These are phyloP conservation scores for Microtus agrestis DNA, from an alignment of 2,797 vertebrate species.

Conservation along the genomic window DNA sequence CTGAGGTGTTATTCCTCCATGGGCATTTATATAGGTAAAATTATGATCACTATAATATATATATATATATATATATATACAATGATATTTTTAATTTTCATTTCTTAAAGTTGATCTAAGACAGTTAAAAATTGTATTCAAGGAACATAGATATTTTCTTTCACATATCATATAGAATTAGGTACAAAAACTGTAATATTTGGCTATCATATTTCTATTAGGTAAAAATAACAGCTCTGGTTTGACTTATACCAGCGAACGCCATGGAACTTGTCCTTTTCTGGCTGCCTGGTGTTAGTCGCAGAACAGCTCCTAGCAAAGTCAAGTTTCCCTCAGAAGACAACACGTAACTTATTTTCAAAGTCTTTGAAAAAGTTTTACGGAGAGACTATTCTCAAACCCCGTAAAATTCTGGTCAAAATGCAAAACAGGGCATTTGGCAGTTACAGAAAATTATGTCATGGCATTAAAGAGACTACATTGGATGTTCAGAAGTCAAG, in stretches of 20 bases:
- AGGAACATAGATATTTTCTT: constrained; percentile 77
- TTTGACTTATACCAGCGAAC: constrained; percentile 72
- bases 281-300: constrained; percentile 63
- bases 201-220: constrained; percentile 76
- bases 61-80: neutral
- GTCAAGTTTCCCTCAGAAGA: constrained; percentile 52
- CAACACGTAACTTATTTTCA: constrained; percentile 63
- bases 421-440: constrained; percentile 81
- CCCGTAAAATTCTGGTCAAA: constrained; percentile 78
- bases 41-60: constrained; percentile 43
- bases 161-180: constrained; percentile 81
- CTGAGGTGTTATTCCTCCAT: neutral
- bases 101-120: constrained; percentile 82
- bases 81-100: constrained; percentile 63
- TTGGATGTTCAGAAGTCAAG: constrained; percentile 81
- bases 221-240: constrained; percentile 75
- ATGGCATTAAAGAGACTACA: constrained; percentile 74
- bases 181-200: constrained; percentile 73
- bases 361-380: constrained; percentile 51
- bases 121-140: constrained; percentile 82
- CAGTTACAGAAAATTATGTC: constrained; percentile 79
- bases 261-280: constrained; percentile 66
- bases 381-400: constrained; percentile 37
- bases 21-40: constrained; percentile 27
- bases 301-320: constrained; percentile 64